Evolutionary conservation across 2,797 vertebrate species (phyloP).

Genomic region (Thunnus albacares): DNA sequence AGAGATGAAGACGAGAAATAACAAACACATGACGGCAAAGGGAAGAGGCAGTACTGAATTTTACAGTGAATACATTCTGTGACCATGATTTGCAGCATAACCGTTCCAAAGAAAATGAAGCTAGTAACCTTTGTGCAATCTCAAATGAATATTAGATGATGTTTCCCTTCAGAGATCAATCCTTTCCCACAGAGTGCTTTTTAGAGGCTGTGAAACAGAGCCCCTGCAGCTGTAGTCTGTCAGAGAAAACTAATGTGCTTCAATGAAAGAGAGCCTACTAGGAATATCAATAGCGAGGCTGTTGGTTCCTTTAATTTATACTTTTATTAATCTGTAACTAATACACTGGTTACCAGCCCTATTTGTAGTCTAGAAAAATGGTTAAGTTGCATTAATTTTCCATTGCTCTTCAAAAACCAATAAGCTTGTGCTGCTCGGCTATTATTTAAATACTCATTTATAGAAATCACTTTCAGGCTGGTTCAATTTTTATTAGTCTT

Average conservation of each 20-base stretch:
- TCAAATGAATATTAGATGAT: slow-evolving; percentile 88
- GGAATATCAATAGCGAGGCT: slow-evolving; percentile 73
- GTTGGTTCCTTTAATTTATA: slow-evolving; percentile 71
- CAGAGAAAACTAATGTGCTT: slow-evolving; percentile 80
- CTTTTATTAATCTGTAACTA: slow-evolving; percentile 80
- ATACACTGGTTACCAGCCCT: slow-evolving; percentile 74
- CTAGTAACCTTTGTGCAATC: slow-evolving; percentile 78
- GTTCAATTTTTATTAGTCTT: slow-evolving; percentile 93
- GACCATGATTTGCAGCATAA: slow-evolving; percentile 42
- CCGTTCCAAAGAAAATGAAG: slow-evolving; percentile 66
- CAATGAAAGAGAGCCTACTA: slow-evolving; percentile 76
- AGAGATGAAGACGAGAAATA: slow-evolving; percentile 5
- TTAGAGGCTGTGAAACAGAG: slow-evolving; percentile 76
- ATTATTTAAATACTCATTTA: slow-evolving; percentile 91
- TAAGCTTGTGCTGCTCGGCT: slow-evolving; percentile 65
- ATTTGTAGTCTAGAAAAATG: slow-evolving; percentile 67
- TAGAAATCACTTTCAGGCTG: slow-evolving; percentile 91
- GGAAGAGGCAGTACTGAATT: slow-evolving; percentile 19
- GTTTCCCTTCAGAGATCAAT: slow-evolving; percentile 85
- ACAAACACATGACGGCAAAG: slow-evolving; percentile 7
- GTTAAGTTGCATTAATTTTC: slow-evolving; percentile 81
- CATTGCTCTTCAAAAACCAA: slow-evolving; percentile 80
- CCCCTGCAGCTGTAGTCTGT: slow-evolving; percentile 82
- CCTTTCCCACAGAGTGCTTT: slow-evolving; percentile 79
- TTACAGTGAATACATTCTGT: slow-evolving; percentile 39